Evolutionary conservation across 2,113 vertebrate species (phyloP).

Genomic region (Tachysurus fulvidraco): DNA sequence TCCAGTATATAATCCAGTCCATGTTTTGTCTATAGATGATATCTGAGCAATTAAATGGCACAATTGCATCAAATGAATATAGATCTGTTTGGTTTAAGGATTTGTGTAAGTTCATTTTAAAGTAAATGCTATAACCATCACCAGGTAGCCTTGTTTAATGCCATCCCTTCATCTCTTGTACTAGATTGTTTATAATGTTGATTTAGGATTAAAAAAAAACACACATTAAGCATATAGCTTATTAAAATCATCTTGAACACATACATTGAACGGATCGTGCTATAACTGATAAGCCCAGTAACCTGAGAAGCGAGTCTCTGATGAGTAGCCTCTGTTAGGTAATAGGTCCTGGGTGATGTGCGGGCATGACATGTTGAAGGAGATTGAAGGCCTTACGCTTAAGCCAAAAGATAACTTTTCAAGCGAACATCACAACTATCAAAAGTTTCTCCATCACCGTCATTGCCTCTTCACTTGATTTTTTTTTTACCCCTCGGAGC

Average conservation of each 20-base stretch:
- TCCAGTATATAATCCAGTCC: conserved; percentile 41
- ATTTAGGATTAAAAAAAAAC: neutral
- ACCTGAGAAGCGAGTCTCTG: conserved; percentile 5
- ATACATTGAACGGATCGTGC: neutral
- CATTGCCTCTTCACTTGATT: conserved; percentile 66
- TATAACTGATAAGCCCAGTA: neutral
- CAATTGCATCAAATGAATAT: conserved; percentile 47
- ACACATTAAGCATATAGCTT: neutral
- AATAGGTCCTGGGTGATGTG: conserved; percentile 14
- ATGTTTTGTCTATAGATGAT: conserved; percentile 45
- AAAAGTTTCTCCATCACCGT: conserved; percentile 79
- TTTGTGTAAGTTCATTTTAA: conserved; percentile 13
- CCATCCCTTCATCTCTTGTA: neutral
- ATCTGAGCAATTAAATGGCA: conserved; percentile 47
- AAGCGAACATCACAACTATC: conserved; percentile 73
- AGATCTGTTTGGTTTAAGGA: conserved; percentile 43
- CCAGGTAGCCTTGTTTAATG: neutral
- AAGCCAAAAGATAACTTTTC: conserved; percentile 72
- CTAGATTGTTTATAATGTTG: neutral
- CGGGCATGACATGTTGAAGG: conserved; percentile 36
- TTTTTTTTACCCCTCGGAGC: conserved; percentile 72
- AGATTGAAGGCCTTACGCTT: conserved; percentile 69
- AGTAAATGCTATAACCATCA: neutral
- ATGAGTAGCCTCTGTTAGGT: conserved; percentile 12
- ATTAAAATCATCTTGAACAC: neutral